Conservation (phyloP, 2,888 invertebrate species). For the Pemphredon lugubris region DNA sequence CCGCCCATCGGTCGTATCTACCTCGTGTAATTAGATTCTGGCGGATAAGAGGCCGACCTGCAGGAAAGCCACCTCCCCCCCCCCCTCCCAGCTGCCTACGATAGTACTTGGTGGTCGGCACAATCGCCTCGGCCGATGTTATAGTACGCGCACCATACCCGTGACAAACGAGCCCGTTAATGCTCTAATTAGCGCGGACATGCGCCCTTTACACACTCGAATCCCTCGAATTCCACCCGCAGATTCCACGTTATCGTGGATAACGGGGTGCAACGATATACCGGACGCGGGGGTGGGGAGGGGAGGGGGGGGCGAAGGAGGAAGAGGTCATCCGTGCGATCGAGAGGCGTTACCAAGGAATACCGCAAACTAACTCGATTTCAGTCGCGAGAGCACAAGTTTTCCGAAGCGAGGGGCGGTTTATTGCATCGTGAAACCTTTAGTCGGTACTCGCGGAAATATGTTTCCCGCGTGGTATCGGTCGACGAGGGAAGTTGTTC, state of each 20-base stretch:
- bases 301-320: background rate
- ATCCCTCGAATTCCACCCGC: slow-evolving; percentile 39
- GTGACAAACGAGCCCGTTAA: slow-evolving; percentile 61
- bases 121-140: slow-evolving; percentile 38
- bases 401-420: no score
- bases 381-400: no score
- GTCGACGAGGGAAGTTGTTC: no score
- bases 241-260: slow-evolving; percentile 32
- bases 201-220: slow-evolving; percentile 37
- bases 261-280: slow-evolving; percentile 1
- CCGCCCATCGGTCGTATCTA: background rate
- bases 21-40: slow-evolving; percentile 51
- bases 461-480: no score
- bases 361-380: no score
- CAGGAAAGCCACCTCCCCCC: slow-evolving; percentile 38
- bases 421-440: no score
- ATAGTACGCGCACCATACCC: slow-evolving; percentile 24
- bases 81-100: slow-evolving; percentile 12
- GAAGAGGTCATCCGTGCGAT: no score
- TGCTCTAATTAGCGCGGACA: slow-evolving; percentile 59
- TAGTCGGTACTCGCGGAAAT: no score
- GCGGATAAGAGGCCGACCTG: slow-evolving; percentile 51
- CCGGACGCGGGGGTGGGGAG: background rate
- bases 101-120: slow-evolving; percentile 14
- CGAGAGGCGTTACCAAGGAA: background rate